Base-by-base conservation (phyloP, 2,888 invertebrate genomes). In the Lasius platythorax region DNA sequence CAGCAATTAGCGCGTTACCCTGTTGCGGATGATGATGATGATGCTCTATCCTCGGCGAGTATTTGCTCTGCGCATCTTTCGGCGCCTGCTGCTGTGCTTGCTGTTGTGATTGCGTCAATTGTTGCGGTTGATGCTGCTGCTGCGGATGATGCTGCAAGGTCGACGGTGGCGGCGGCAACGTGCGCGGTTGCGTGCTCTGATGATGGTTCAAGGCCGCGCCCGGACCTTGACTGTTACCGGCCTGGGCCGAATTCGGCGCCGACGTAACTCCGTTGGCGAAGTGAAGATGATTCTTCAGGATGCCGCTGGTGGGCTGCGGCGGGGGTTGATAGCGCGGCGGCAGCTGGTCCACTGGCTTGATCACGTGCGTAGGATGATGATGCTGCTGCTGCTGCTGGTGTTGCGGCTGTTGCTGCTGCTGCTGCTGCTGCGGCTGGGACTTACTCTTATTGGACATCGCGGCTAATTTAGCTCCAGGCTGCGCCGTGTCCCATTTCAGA, bases 261-360 rank as follows among this genome's bases (percentile, higher is more conserved):
- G 91, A 89, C 5, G 91, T 88, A 89, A 91, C 91, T 46, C 92
- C 93, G 3, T 93, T 93, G 82, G 93, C 94, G 81, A 95, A 95
- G 85, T 94, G 93, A 50, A 94, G 93, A 87, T 94, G 93, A 93
- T 96, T 96, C 95, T 97, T 97, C 91, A 96, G 95, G 93, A 96
- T 96, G 87, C 97, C 97, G 88, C 96, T 96, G 89, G 95, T 95
- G 85, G 96, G 96, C 85, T 95, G 95, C 83, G 96, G 95, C 90
- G 97, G 97, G 92, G 97, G 97, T 94, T 98, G 98, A 95, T 98
- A 98, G 89, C 97, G 96, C 92, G 98, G 97, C 93, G 97, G 97
- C 95, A 96, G 96, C 86, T 94, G 91, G 82, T 93, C 93, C 90
- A 92, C 93, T 90, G 94, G 4, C 72, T 93, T 93, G 87, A 90